phyloP scores from a whole-genome alignment of 2,113 vertebrate genomes.

The Xiphophorus hellerii region DNA sequence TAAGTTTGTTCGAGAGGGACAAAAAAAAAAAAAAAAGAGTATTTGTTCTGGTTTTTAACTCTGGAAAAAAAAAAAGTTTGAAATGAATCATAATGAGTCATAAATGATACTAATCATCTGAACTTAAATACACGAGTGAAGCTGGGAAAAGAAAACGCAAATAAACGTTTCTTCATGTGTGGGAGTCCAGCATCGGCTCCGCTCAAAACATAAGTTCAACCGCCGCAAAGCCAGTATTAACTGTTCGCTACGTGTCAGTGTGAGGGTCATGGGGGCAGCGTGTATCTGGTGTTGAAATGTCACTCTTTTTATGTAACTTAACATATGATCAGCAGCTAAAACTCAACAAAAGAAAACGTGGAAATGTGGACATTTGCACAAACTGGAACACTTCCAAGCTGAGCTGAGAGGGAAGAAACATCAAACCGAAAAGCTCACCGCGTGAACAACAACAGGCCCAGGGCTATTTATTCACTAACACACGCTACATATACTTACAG shows the following conservation, averaged over 20 bases:
- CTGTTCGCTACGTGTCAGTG: not conserved
- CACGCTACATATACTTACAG: not conserved
- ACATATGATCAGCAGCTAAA: conserved; percentile 19
- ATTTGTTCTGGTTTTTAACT: not conserved
- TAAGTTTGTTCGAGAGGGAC: not conserved
- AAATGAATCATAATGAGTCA: not conserved
- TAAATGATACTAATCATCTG: not conserved
- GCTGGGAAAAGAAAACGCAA: not conserved
- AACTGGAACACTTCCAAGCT: conserved; percentile 35
- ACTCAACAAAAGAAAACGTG: not conserved
- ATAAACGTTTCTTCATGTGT: not conserved
- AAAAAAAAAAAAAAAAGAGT: not conserved
- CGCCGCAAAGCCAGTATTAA: not conserved
- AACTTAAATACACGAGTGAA: not conserved
- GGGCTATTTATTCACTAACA: not conserved
- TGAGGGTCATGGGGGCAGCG: conserved; percentile 7
- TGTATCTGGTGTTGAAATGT: conserved; percentile 28
- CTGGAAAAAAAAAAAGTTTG: not conserved
- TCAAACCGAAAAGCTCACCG: not conserved
- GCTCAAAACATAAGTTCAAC: not conserved
- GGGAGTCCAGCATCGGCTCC: conserved; percentile 2
- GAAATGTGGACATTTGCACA: not conserved
- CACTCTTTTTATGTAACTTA: conserved; percentile 14
- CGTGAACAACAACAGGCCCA: conserved; percentile 10
- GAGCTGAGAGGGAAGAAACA: conserved; percentile 8